These are phyloP conservation scores for Steinernema carpocapsae DNA, from an alignment of 2,888 invertebrate genomes.

Conservation along the genomic window DNA sequence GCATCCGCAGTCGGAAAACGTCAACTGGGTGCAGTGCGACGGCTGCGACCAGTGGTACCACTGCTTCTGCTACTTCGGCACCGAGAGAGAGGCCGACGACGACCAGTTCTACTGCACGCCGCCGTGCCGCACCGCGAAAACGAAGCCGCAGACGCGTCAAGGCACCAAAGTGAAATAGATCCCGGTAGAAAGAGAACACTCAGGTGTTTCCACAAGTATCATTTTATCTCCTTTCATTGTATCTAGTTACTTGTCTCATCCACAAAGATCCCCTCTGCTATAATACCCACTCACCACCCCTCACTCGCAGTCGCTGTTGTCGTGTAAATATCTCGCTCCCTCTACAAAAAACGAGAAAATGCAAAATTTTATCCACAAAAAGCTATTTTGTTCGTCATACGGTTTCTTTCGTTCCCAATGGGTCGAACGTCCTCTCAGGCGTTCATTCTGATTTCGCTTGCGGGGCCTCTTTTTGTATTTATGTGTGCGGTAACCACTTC, in stretches of 20 bases:
- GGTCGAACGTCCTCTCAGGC: conserved; percentile 8
- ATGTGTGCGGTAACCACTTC: no score
- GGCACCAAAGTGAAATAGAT: neutral
- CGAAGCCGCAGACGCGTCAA: neutral
- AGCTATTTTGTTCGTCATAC: conserved; percentile 7
- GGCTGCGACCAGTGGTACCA: conserved; percentile 68
- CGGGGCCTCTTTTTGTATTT: neutral
- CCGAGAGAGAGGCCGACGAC: neutral
- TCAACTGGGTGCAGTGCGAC: conserved; percentile 52
- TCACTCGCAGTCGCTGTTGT: neutral
- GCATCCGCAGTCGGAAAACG: conserved; percentile 41
- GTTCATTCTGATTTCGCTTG: conserved; percentile 22
- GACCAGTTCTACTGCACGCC: neutral
- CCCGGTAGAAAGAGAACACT: neutral
- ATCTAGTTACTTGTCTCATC: neutral
- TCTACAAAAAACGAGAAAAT: neutral
- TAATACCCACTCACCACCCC: neutral
- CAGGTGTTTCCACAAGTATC: neutral
- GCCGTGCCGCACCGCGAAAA: neutral
- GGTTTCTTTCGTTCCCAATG: neutral
- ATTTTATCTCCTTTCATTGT: neutral
- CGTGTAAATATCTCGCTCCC: neutral
- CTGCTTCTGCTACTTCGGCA: conserved; percentile 59
- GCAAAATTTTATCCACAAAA: neutral
- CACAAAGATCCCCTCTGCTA: neutral